A percentile compares a stretch with the other conserved stretches of the same genome.
Conservation (phyloP, 2,797 vertebrate genomes). For the Siniperca obscura region DNA sequence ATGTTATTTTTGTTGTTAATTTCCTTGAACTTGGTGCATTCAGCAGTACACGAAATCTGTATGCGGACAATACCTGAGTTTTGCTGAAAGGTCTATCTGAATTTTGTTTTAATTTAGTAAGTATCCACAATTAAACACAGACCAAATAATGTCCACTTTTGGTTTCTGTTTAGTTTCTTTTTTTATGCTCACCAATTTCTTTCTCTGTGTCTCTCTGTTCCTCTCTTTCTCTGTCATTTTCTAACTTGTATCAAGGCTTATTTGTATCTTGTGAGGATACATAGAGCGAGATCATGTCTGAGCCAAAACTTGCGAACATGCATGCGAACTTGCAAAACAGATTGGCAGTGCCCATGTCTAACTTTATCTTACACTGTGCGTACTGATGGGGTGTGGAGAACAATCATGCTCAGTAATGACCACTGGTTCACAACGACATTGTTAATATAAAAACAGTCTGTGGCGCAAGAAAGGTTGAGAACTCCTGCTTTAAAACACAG, state of each 20-base stretch:
- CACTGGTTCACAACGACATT: background rate
- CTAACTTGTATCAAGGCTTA: background rate
- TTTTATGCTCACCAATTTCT: too few relatives aligned
- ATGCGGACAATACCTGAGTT: too few relatives aligned
- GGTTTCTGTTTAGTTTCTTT: too few relatives aligned
- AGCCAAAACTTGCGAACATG: background rate
- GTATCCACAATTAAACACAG: too few relatives aligned
- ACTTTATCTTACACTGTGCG: constrained; percentile 1
- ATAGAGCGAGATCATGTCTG: background rate
- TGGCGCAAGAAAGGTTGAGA: background rate
- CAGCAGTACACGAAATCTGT: background rate
- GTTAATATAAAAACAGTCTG: background rate
- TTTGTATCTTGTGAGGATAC: background rate
- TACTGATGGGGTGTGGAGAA: background rate
- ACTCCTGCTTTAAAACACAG: background rate
- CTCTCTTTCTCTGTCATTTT: background rate
- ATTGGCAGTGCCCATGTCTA: background rate
- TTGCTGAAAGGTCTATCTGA: too few relatives aligned
- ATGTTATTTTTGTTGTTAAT: background rate
- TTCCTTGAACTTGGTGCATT: background rate
- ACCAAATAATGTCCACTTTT: too few relatives aligned
- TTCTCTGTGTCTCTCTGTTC: too few relatives aligned
- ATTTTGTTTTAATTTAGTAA: too few relatives aligned
- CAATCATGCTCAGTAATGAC: background rate
- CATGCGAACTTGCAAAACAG: background rate